These are phyloP conservation scores for Drosophila mercatorum DNA, from an alignment of 2,888 invertebrate genomes.

Conservation along the genomic window DNA sequence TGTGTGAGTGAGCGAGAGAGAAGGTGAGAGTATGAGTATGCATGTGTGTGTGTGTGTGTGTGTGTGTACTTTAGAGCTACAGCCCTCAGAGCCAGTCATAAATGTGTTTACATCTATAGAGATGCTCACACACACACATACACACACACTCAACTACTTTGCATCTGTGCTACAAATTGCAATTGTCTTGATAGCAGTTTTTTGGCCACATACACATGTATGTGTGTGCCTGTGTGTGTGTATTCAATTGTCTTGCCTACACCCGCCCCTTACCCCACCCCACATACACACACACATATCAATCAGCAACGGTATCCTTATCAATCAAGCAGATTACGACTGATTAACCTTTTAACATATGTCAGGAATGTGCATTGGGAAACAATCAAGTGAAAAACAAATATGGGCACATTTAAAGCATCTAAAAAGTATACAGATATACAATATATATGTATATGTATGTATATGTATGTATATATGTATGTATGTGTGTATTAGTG, in stretches of 20 bases:
- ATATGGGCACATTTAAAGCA: slow-evolving; percentile 1
- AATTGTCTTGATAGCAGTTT: slow-evolving; percentile 18
- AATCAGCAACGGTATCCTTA: slow-evolving; percentile 39
- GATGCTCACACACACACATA: slow-evolving; percentile 16
- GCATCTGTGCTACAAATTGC: slow-evolving; percentile 40
- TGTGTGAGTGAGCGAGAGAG: background rate
- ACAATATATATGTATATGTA: background rate
- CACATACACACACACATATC: slow-evolving; percentile 19
- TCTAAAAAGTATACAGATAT: background rate
- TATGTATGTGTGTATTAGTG: background rate
- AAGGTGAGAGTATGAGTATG: background rate
- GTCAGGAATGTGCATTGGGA: slow-evolving; percentile 15
- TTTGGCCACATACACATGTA: background rate
- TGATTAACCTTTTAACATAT: slow-evolving; percentile 37
- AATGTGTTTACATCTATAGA: slow-evolving; percentile 50
- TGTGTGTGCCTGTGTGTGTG: background rate
- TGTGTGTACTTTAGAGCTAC: slow-evolving; percentile 24
- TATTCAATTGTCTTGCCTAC: no score
- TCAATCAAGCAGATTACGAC: slow-evolving; percentile 24
- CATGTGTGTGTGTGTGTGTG: slow-evolving; percentile 11
- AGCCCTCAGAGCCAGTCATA: slow-evolving; percentile 35
- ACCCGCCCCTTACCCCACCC: background rate
- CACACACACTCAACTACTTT: slow-evolving; percentile 24
- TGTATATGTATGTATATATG: no score
- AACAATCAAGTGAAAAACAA: slow-evolving; percentile 5